These are phyloP conservation scores for Epicauta chinensis DNA, from an alignment of 1,140 invertebrate genomes.

Conservation along the genomic window DNA sequence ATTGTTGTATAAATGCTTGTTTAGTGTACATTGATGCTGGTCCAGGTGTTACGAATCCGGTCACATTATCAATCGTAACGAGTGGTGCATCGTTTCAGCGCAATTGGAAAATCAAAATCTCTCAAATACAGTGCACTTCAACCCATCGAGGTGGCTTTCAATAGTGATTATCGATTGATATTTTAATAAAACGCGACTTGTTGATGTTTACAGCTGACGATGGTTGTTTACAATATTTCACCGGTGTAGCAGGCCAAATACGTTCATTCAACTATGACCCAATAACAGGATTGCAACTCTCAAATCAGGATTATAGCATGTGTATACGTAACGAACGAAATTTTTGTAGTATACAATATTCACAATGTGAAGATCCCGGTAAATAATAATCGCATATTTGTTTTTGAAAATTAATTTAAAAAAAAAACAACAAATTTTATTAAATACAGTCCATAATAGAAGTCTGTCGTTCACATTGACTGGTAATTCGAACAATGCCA, in stretches of 20 bases:
- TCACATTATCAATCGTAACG: conserved; percentile 72
- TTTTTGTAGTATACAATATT: conserved; percentile 83
- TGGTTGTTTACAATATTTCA: conserved; percentile 78
- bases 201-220: conserved; percentile 58
- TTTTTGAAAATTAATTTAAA: not conserved
- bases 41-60: conserved; percentile 62
- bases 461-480: conserved; percentile 64
- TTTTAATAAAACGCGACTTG: not conserved
- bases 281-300: conserved; percentile 66
- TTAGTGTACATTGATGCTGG: conserved; percentile 80
- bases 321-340: conserved; percentile 80
- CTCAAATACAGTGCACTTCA: conserved; percentile 71
- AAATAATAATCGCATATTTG: not conserved
- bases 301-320: conserved; percentile 83
- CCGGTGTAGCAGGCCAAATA: conserved; percentile 70
- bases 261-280: conserved; percentile 80
- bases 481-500: conserved; percentile 61
- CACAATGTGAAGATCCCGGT: conserved; percentile 62
- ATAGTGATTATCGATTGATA: not conserved
- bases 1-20: no score
- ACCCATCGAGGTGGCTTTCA: conserved; percentile 54
- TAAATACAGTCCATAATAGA: conserved; percentile 42
- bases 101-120: conserved; percentile 73
- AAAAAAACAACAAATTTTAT: not conserved
- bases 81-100: conserved; percentile 66